Percentiles rank a stretch among this genome's conserved stretches.
These are phyloP conservation scores for Lepus timidus DNA, from an alignment of 2,113 vertebrate species.

Conservation along the genomic window DNA sequence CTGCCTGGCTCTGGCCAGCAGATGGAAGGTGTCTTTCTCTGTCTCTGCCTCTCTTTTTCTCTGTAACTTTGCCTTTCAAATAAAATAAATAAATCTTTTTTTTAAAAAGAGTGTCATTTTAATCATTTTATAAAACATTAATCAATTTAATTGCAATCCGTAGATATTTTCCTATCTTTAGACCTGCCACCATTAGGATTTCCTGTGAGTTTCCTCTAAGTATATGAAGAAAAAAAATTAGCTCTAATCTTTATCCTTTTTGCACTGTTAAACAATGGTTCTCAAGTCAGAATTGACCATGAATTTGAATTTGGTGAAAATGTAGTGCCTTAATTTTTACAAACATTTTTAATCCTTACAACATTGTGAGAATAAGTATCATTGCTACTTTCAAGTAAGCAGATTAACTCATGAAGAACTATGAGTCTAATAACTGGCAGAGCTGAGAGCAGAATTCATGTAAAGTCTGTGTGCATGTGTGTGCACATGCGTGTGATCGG, in stretches of 20 bases:
- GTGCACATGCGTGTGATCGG: background rate
- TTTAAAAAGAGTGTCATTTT: background rate
- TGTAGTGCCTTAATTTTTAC: background rate
- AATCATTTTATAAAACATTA: background rate
- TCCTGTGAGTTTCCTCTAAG: background rate
- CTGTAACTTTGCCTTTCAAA: too few species aligned
- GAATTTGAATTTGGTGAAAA: background rate
- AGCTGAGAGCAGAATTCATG: background rate
- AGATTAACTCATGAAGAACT: background rate
- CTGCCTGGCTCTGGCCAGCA: too few species aligned
- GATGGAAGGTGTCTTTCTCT: too few species aligned
- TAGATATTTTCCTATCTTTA: background rate
- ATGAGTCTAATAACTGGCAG: background rate
- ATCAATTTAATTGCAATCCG: background rate
- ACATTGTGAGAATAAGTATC: background rate
- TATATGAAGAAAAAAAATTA: background rate
- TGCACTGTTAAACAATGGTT: background rate
- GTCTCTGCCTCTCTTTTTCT: too few species aligned
- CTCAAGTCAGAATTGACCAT: constrained; percentile 10
- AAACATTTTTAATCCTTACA: background rate
- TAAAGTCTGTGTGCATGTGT: background rate
- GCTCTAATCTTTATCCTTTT: background rate
- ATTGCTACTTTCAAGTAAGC: background rate
- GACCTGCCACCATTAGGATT: background rate
- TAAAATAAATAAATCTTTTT: too few species aligned